Percentiles rank a stretch among this genome's conserved stretches.
phyloP scores from a whole-genome alignment of 2,888 invertebrate species.

The Tanytarsus gracilentus region DNA sequence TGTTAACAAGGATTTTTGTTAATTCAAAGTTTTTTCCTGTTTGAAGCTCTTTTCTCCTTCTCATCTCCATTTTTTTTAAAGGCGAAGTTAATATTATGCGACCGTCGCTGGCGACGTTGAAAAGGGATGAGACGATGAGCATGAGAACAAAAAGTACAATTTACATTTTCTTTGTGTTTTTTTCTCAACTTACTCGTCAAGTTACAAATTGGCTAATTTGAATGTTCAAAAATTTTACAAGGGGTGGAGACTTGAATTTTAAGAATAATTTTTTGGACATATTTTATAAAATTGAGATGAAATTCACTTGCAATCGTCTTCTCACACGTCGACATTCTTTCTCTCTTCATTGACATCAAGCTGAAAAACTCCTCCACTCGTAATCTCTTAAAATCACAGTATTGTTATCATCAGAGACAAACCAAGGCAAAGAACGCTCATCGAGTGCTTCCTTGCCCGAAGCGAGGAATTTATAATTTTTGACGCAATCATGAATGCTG shows the following conservation, averaged over 20 bases:
- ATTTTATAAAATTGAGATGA: too few relatives aligned
- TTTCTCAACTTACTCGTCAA: neutral
- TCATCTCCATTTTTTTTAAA: too few relatives aligned
- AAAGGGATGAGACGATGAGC: neutral
- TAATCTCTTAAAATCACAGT: too few relatives aligned
- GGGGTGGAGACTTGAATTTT: neutral
- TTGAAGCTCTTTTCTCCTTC: neutral
- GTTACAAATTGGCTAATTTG: slow-evolving; percentile 24
- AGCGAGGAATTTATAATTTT: slow-evolving; percentile 22
- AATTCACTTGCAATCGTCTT: too few relatives aligned
- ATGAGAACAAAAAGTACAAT: slow-evolving; percentile 2
- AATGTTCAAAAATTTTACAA: neutral
- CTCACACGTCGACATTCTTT: neutral
- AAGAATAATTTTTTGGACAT: neutral
- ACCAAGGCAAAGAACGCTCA: neutral
- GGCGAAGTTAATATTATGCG: too few relatives aligned
- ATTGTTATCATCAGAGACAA: neutral
- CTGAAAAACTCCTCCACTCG: too few relatives aligned
- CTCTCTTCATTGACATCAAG: too few relatives aligned
- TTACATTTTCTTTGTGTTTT: slow-evolving; percentile 16
- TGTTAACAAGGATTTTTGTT: slow-evolving; percentile 1
- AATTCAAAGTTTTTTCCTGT: slow-evolving; percentile 4
- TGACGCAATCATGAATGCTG: slow-evolving; percentile 16
- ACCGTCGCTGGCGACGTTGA: neutral
- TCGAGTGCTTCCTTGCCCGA: neutral